Conservation (phyloP, 2,797 vertebrate species). For the Netta rufina region DNA sequence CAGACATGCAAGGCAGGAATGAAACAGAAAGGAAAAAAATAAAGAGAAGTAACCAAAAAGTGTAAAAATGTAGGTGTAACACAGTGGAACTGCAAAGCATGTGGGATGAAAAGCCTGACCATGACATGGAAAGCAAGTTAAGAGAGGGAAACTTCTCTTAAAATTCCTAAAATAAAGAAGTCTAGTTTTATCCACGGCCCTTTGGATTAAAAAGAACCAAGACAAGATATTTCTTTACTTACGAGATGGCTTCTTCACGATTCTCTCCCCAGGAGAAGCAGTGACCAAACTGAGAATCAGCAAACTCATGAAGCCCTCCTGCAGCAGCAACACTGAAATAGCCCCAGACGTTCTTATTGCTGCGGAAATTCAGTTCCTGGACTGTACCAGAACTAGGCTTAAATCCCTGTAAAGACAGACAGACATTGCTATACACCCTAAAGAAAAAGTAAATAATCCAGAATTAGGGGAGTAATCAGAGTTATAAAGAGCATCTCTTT, state of each 20-base stretch:
- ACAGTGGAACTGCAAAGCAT: neutral
- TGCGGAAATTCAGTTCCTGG: slow-evolving; percentile 98
- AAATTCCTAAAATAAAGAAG: neutral
- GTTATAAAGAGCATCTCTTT: neutral
- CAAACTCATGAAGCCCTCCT: slow-evolving; percentile 97
- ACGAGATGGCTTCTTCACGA: slow-evolving; percentile 99
- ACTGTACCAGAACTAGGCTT: slow-evolving; percentile 98
- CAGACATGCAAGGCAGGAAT: neutral
- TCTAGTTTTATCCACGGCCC: neutral
- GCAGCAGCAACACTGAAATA: slow-evolving; percentile 99
- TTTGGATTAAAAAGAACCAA: neutral
- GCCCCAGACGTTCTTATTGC: slow-evolving; percentile 99
- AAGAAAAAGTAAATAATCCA: neutral
- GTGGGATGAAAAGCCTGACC: neutral
- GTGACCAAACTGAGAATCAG: slow-evolving; percentile 98
- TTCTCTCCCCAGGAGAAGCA: slow-evolving; percentile 99
- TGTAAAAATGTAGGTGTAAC: neutral
- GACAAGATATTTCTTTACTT: slow-evolving; percentile 69
- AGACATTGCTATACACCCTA: neutral
- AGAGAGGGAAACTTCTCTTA: neutral
- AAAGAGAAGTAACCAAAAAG: neutral
- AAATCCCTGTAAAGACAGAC: slow-evolving; percentile 87
- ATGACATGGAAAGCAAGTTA: neutral
- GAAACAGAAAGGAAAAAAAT: neutral
- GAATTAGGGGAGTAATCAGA: neutral